phyloP scores from a whole-genome alignment of 2,797 vertebrate genomes.

The Pagetopsis macropterus region DNA sequence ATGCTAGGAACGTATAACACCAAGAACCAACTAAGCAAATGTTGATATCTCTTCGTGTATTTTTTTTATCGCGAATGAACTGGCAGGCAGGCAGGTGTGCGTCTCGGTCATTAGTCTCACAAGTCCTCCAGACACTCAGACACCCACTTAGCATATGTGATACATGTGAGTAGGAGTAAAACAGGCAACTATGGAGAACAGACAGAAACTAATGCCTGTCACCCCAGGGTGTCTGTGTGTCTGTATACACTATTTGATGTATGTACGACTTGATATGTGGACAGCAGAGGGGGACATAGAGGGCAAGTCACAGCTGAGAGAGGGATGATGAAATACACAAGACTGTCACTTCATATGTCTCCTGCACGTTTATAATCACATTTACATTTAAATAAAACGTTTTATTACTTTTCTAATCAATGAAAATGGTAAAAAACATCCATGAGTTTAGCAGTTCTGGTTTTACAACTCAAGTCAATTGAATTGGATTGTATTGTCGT shows the following conservation, averaged over 20 bases:
- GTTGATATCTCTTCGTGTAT: slow-evolving; percentile 23
- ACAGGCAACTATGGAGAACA: slow-evolving; percentile 36
- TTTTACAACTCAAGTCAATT: too few relatives aligned
- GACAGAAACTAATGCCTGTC: slow-evolving; percentile 42
- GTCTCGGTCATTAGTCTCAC: slow-evolving; percentile 20
- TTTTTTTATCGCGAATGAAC: slow-evolving; percentile 17
- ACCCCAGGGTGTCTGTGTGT: slow-evolving; percentile 27
- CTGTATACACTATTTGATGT: slow-evolving; percentile 37
- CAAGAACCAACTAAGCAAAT: slow-evolving; percentile 50
- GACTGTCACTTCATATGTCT: neutral
- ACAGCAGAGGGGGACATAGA: slow-evolving; percentile 44
- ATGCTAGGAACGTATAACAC: slow-evolving; percentile 30
- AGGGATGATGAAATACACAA: neutral
- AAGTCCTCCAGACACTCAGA: slow-evolving; percentile 57
- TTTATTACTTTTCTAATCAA: neutral
- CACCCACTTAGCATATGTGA: slow-evolving; percentile 69
- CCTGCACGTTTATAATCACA: neutral
- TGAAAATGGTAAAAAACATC: neutral
- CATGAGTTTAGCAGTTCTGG: too few relatives aligned
- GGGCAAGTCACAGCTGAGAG: neutral
- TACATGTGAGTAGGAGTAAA: slow-evolving; percentile 34
- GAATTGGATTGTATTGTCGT: too few relatives aligned
- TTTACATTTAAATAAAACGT: neutral
- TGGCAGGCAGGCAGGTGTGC: slow-evolving; percentile 18
- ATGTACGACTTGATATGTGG: slow-evolving; percentile 36